Evolutionary conservation across 2,888 invertebrate genomes (phyloP).

Genomic region (Seira sanloemensis): DNA sequence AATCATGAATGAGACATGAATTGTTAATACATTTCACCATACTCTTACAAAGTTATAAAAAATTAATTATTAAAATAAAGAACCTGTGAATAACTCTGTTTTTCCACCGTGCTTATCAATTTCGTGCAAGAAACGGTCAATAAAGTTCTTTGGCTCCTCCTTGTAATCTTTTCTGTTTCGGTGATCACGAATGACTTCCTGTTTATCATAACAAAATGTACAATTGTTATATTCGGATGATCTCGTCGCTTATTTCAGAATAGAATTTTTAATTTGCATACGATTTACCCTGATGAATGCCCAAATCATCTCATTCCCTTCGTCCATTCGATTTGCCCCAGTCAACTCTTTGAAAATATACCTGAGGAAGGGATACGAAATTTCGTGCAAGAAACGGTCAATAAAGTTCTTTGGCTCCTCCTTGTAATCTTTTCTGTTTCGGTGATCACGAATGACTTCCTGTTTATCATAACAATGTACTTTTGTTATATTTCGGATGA

Average conservation of each 20-base stretch:
- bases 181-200: conserved; percentile 69
- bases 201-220: no score
- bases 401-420: conserved; percentile 65
- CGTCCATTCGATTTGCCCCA: conserved; percentile 78
- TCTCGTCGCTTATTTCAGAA: no score
- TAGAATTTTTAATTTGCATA: no score
- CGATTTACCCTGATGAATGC: conserved; percentile 62
- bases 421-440: conserved; percentile 54
- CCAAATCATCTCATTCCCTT: conserved; percentile 66
- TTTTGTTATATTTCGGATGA: no score
- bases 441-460: conserved; percentile 68
- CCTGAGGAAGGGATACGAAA: conserved; percentile 79
- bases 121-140: conserved; percentile 67
- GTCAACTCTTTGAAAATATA: conserved; percentile 81
- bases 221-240: no score
- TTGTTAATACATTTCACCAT: no score
- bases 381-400: conserved; percentile 66
- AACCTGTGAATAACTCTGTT: conserved; percentile 65
- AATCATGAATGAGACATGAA: conserved; percentile 12
- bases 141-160: conserved; percentile 64
- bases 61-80: no score
- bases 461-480: no score
- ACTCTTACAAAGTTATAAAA: no score
- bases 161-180: conserved; percentile 53
- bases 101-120: conserved; percentile 59